Evolutionary conservation across 2,113 vertebrate species (phyloP).

Genomic region (Varanus salvator): DNA sequence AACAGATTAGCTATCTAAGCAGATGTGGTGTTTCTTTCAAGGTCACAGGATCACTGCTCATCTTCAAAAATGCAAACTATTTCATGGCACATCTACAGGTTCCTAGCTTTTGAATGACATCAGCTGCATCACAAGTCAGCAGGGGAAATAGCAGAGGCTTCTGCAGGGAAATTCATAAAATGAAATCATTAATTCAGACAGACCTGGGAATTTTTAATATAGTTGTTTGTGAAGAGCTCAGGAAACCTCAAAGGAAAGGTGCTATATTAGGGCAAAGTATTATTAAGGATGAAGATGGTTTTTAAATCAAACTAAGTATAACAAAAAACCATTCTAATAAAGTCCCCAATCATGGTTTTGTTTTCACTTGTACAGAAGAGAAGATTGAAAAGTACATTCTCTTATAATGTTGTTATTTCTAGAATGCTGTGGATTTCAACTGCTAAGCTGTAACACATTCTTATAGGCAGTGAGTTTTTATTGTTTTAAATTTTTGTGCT

Average conservation of each 20-base stretch:
- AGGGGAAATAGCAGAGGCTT: conserved; percentile 44
- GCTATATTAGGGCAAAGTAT: not conserved
- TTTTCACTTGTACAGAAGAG: not conserved
- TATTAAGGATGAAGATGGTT: not conserved
- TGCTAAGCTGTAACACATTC: not conserved
- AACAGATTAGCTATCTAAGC: conserved; percentile 9
- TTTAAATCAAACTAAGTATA: not conserved
- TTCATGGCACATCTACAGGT: conserved; percentile 35
- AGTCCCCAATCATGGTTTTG: not conserved
- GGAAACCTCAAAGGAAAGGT: not conserved
- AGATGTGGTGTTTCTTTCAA: not conserved
- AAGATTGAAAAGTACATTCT: rapidly evolving
- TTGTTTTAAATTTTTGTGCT: too few species aligned
- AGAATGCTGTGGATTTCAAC: not conserved
- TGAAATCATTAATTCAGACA: conserved; percentile 33
- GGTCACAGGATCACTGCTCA: conserved; percentile 38
- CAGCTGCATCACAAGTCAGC: conserved; percentile 6
- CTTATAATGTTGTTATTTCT: not conserved
- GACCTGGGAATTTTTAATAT: conserved; percentile 21
- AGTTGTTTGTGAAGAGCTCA: conserved; percentile 21
- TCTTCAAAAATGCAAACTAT: conserved; percentile 31
- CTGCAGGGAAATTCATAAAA: conserved; percentile 29
- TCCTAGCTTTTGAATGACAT: rapidly evolving
- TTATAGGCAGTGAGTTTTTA: not conserved
- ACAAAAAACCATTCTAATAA: not conserved